phyloP scores from a whole-genome alignment of 2,113 vertebrate genomes.

The Pipa parva region DNA sequence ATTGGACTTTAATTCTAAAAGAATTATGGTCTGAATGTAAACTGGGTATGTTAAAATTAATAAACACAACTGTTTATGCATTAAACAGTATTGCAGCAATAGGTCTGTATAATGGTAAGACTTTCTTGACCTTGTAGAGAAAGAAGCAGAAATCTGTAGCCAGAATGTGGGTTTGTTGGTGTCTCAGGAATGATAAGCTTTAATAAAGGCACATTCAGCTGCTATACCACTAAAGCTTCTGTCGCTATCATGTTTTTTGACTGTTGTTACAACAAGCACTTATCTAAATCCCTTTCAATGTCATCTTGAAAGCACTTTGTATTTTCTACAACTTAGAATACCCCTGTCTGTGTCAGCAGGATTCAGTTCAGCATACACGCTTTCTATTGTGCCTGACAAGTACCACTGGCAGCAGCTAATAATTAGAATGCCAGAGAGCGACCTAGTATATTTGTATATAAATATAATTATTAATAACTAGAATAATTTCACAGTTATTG shows the following conservation, averaged over 20 bases:
- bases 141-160: conserved; percentile 56
- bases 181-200: conserved; percentile 70
- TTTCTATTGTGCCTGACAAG: conserved; percentile 62
- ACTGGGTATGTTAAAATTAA: too few relatives aligned
- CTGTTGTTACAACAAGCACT: conserved; percentile 72
- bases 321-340: conserved; percentile 60
- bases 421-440: conserved; percentile 62
- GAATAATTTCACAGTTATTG: too few relatives aligned
- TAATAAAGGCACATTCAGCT: conserved; percentile 65
- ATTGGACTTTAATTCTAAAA: too few relatives aligned
- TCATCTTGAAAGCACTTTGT: conserved; percentile 66
- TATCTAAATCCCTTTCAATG: conserved; percentile 75
- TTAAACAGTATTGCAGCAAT: background rate
- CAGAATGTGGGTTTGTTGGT: conserved; percentile 62
- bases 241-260: conserved; percentile 63
- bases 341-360: conserved; percentile 57
- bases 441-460: background rate
- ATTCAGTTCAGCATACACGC: conserved; percentile 50
- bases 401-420: conserved; percentile 70
- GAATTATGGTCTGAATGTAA: too few relatives aligned
- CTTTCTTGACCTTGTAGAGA: conserved; percentile 68
- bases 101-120: conserved; percentile 57
- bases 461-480: too few relatives aligned
- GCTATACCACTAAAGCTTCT: conserved; percentile 67
- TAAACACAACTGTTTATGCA: background rate